Base-by-base conservation (phyloP, 1,140 invertebrate genomes). In the Lepidurus couesii region DNA sequence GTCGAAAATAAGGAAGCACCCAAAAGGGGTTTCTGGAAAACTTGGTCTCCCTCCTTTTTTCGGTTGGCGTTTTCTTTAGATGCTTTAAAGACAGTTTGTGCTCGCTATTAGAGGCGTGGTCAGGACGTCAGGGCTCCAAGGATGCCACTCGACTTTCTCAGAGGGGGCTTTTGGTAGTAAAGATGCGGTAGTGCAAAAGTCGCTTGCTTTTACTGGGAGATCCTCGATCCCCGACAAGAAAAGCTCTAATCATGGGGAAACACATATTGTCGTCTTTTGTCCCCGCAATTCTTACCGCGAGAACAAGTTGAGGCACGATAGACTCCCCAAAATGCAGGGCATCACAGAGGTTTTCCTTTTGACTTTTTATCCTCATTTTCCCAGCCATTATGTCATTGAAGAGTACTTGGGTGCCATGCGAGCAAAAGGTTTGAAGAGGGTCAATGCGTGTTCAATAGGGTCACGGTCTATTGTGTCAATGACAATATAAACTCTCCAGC, bases 311-410 rank as follows among this genome's bases (percentile, higher is more conserved):
- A 65, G 53, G 34, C n/a, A 65, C 53, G 53, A 65, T 65, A 16
- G 13, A 65, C 53, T 65, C 53, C 34, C 34, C 34, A 21, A 65
- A 7, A 21, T 21, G 13, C 53, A 65, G 47, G 47, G 47, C 47
- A 65, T 47, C 45, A 1, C 47, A 13, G 16, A 65, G 21, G 13
- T 65, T 16, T 34, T 16, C n/a, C 53, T 65, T 65, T 65, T 21
- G 53, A 65, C 53, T 65, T 65, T 65, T 65, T 65, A 65, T 21
- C 53, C 47, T 65, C 53, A 65, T 65, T 65, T 65, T 65, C 53
- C 53, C 53, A 65, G n/a, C 53, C 53, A 65, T 65, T 65, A 65
- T 65, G 53, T 65, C 53, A 65, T 65, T 10, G 16, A 21, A 65
- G 53, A 65, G 53, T 65, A 65, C 53, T 65, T 65, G 53, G 53